These are phyloP conservation scores for Exephanes ischioxanthus DNA, from an alignment of 2,888 invertebrate species.

Conservation along the genomic window DNA sequence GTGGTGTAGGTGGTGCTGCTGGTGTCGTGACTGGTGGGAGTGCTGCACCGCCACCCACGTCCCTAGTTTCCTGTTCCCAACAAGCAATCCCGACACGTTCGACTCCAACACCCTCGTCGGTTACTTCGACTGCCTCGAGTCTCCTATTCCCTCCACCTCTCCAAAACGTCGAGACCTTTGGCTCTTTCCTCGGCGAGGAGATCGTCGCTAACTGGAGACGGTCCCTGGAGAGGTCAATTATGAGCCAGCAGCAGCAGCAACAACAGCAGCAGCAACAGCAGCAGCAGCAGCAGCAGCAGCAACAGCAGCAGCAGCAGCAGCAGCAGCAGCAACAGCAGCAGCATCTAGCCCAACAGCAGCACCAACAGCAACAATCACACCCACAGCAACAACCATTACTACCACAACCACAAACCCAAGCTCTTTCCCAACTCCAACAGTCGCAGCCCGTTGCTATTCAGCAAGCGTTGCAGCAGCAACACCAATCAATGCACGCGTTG, in stretches of 20 bases:
- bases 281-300: conserved; percentile 78
- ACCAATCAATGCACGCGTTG: conserved; percentile 77
- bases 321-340: conserved; percentile 77
- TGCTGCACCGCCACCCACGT: conserved; percentile 78
- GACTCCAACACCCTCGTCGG: conserved; percentile 83
- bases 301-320: conserved; percentile 76
- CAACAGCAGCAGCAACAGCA: conserved; percentile 78
- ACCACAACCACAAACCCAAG: conserved; percentile 86
- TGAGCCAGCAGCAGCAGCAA: conserved; percentile 81
- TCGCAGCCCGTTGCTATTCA: conserved; percentile 75
- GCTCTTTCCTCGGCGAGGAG: conserved; percentile 92
- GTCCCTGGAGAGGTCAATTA: conserved; percentile 87
- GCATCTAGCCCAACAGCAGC: conserved; percentile 85
- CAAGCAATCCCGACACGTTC: conserved; percentile 82
- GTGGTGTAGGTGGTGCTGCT: conserved; percentile 77
- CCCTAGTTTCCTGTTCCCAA: conserved; percentile 81
- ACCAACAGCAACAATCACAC: conserved; percentile 74
- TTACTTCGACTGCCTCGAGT: conserved; percentile 83
- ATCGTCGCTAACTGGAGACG: conserved; percentile 93
- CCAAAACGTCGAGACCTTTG: conserved; percentile 90
- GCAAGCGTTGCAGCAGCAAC: conserved; percentile 82
- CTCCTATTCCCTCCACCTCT: conserved; percentile 86
- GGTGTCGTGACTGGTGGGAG: conserved; percentile 76
- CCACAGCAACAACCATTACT: conserved; percentile 74
- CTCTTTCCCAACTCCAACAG: conserved; percentile 86